A percentile compares a stretch with the other conserved stretches of the same genome.
Conservation (phyloP, 1,140 invertebrate species). For the Aphelinus atriplicis region DNA sequence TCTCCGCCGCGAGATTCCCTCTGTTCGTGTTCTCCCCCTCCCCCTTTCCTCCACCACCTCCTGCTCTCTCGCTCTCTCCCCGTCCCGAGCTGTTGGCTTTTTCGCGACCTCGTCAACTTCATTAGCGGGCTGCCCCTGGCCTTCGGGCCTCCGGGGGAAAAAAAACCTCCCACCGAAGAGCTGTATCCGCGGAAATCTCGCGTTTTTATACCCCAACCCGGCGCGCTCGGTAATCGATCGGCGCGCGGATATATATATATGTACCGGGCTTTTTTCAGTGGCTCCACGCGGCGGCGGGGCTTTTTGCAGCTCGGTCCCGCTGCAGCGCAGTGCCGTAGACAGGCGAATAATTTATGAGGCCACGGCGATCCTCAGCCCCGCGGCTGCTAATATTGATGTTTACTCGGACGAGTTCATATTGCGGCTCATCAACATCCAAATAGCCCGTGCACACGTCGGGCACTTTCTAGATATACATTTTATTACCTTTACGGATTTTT, state of each 20-base stretch:
- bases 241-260: neutral
- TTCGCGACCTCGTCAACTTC: constrained; percentile 31
- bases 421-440: too few species aligned
- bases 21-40: constrained; percentile 18
- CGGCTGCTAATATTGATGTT: neutral
- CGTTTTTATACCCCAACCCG: constrained; percentile 16
- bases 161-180: neutral
- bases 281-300: too few species aligned
- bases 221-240: neutral
- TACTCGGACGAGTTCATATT: neutral
- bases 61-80: neutral
- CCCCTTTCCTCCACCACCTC: constrained; percentile 3
- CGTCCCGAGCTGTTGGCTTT: neutral
- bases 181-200: constrained; percentile 17
- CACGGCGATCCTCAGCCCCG: neutral
- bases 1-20: neutral
- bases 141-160: neutral
- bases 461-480: too few species aligned
- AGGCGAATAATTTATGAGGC: constrained; percentile 19
- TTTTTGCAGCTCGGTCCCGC: too few species aligned
- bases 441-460: too few species aligned
- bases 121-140: constrained; percentile 20
- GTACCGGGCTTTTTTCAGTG: too few species aligned
- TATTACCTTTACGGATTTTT: too few species aligned
- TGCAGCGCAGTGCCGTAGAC: neutral